phyloP scores from a whole-genome alignment of 2,113 vertebrate species.

The Lophotis ruficrista region DNA sequence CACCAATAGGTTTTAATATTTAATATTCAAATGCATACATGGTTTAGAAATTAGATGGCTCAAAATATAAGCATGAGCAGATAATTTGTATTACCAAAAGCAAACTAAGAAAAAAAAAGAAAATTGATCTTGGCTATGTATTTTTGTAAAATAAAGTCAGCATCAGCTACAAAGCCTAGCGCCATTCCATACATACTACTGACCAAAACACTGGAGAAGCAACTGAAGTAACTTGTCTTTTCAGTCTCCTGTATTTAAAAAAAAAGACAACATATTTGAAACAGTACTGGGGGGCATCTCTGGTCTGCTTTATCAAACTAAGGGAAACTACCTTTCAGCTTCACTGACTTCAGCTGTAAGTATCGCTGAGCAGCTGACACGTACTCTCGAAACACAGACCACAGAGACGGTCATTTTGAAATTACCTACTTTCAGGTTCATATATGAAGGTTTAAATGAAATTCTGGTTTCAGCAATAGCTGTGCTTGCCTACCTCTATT shows the following conservation, averaged over 20 bases:
- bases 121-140: not conserved
- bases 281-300: not conserved
- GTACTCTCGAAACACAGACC: not conserved
- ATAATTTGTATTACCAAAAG: too few relatives aligned
- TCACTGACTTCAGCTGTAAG: not conserved
- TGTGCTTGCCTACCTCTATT: not conserved
- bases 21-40: not conserved
- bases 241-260: not conserved
- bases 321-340: not conserved
- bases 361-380: not conserved
- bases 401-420: not conserved
- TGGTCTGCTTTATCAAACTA: not conserved
- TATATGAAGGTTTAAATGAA: not conserved
- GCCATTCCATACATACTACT: not conserved
- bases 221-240: not conserved
- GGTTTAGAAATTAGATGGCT: not conserved
- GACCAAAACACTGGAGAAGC: not conserved
- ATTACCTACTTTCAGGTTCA: not conserved
- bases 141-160: not conserved
- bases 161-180: not conserved
- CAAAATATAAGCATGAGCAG: not conserved
- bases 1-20: not conserved
- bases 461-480: constrained; percentile 19
- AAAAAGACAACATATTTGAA: not conserved
- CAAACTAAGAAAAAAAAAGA: not conserved